Evolutionary conservation across 2,113 vertebrate genomes (phyloP).

Genomic region (Grallaria varia): DNA sequence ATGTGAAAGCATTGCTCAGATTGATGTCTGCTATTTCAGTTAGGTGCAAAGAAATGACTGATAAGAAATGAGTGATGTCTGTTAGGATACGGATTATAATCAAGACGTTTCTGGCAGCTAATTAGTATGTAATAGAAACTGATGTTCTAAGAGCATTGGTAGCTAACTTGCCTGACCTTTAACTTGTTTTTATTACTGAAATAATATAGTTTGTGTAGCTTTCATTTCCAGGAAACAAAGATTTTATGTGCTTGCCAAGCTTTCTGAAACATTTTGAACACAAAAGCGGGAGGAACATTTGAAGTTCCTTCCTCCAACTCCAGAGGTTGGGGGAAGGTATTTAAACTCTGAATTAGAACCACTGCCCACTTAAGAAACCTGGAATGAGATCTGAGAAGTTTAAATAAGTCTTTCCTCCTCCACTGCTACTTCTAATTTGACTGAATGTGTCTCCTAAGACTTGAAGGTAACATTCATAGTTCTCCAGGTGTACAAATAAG

Average conservation of each 20-base stretch:
- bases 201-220: neutral
- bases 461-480: neutral
- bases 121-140: neutral
- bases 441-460: neutral
- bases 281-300: neutral
- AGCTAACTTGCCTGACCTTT: neutral
- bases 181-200: neutral
- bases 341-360: neutral
- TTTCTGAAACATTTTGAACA: neutral
- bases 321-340: neutral
- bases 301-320: neutral
- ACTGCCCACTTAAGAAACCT: neutral
- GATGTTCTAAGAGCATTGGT: neutral
- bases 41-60: neutral
- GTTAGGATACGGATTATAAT: neutral
- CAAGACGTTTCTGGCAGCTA: neutral
- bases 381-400: neutral
- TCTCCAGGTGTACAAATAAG: neutral
- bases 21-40: neutral
- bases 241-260: neutral
- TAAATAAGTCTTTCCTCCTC: neutral
- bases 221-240: neutral
- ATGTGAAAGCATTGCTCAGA: neutral
- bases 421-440: neutral
- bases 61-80: neutral